Evolutionary conservation across 2,888 invertebrate species (phyloP), one percentile per base, ranked within the genome.

Genomic region (Trypoxylon attenuatum): DNA sequence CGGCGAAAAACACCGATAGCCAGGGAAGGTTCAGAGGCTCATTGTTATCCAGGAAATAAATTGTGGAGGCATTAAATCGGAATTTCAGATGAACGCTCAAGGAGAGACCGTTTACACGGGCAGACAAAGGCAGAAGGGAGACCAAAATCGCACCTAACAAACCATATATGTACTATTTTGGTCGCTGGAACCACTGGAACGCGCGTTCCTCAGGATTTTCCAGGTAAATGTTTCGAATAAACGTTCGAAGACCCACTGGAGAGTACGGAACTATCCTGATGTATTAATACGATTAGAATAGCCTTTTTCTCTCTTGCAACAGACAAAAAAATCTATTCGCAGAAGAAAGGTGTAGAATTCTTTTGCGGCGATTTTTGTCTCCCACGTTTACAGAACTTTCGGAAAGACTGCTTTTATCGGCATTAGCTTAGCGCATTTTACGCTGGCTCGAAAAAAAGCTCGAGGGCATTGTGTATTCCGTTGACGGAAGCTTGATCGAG

Each of bases 51-150:
- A 38, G 23, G 15, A 64, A 64, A 77, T 53, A 53, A 67, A 67
- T 62, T 21, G 27, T 45, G 16, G 5, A 29, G 19, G 23, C 41
- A 51, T 59, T 41, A 45, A 22, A 69, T 70, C 47, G 46, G 75
- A 76, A 71, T 66, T 71, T 66, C 56, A 63, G 47, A 74, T 76
- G 53, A 52, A 60, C 50, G 27, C 22, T 51, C 21, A 39, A 22
- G 39, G 15, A 19, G 22, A 15, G 43, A 50, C 13, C 21, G 13
- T 13, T 21, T 22, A 27, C n/a, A 13, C 10, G 29, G 21, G 18
- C 18, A 27, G 23, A 29, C 41, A 58, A 22, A 10, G 42, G 10
- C 16, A 42, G 33, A 27, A 13, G 6, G 2, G 27, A 43, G 2
- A 6, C 6, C 52, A 13, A n/a, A 16, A 51, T 54, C 25, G 29